phyloP scores from a whole-genome alignment of 2,113 vertebrate species.

The Urocynchramus pylzowi region DNA sequence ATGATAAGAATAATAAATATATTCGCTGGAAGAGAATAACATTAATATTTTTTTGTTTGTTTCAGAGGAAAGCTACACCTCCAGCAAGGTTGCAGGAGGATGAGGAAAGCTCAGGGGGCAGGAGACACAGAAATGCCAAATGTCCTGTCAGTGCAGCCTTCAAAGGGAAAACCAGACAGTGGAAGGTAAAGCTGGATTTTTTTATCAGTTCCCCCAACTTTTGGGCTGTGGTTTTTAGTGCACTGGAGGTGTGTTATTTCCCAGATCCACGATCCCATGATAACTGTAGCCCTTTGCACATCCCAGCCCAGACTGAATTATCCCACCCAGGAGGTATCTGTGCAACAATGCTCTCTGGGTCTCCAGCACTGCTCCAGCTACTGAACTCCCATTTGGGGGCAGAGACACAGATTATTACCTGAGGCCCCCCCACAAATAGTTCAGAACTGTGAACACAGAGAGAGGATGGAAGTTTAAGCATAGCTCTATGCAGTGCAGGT shows the following conservation, averaged over 20 bases:
- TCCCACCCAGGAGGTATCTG: background rate
- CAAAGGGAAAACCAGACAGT: background rate
- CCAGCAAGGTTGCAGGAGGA: background rate
- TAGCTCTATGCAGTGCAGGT: background rate
- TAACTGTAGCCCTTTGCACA: background rate
- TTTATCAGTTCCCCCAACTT: background rate
- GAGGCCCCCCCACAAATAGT: background rate
- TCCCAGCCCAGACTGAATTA: background rate
- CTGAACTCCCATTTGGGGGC: background rate
- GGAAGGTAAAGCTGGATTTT: background rate
- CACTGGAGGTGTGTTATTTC: background rate
- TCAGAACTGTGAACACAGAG: background rate
- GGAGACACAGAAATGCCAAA: background rate
- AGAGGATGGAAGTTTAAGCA: background rate
- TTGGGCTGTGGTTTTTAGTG: background rate
- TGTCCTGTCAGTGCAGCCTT: background rate
- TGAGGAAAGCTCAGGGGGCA: background rate
- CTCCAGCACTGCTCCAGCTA: background rate
- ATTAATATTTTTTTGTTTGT: background rate
- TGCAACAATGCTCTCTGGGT: background rate
- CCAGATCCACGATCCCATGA: background rate
- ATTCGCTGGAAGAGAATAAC: background rate
- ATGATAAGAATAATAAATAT: background rate
- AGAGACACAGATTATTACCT: background rate
- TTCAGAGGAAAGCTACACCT: background rate